Conservation (phyloP, 2,797 vertebrate genomes). For the Pipistrellus kuhlii region DNA sequence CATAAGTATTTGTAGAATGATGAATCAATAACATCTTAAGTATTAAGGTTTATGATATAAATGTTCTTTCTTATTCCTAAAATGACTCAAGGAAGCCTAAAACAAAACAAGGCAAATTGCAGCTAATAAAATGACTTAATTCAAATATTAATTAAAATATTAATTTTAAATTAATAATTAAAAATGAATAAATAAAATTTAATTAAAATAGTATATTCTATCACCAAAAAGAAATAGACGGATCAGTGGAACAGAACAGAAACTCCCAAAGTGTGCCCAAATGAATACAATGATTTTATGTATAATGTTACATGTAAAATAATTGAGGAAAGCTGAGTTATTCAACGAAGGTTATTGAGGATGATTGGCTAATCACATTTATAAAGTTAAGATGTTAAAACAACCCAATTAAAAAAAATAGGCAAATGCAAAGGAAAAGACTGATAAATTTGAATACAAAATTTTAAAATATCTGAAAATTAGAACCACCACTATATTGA, state of each 20-base stretch:
- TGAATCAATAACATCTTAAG: neutral
- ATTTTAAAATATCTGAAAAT: neutral
- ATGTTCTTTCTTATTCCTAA: slow-evolving; percentile 22
- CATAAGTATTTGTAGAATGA: neutral
- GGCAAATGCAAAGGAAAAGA: neutral
- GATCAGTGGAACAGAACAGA: neutral
- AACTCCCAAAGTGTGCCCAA: neutral
- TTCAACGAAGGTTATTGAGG: neutral
- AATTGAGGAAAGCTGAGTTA: neutral
- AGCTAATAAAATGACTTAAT: slow-evolving; percentile 31
- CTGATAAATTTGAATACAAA: neutral
- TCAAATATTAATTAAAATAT: slow-evolving; percentile 20
- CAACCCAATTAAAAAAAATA: neutral
- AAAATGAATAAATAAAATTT: neutral
- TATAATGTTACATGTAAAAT: neutral
- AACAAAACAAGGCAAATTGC: slow-evolving; percentile 8
- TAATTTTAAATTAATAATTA: neutral
- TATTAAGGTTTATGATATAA: neutral
- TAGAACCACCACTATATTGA: neutral
- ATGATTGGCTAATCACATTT: neutral
- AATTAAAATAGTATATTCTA: neutral
- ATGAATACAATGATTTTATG: neutral
- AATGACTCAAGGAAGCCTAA: slow-evolving; percentile 26
- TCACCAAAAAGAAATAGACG: slow-evolving; percentile 1
- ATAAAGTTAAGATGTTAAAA: slow-evolving; percentile 21